Evolutionary conservation across 2,113 vertebrate species (phyloP), one percentile per base, ranked within the genome.

Genomic region (Lophochroa leadbeateri): DNA sequence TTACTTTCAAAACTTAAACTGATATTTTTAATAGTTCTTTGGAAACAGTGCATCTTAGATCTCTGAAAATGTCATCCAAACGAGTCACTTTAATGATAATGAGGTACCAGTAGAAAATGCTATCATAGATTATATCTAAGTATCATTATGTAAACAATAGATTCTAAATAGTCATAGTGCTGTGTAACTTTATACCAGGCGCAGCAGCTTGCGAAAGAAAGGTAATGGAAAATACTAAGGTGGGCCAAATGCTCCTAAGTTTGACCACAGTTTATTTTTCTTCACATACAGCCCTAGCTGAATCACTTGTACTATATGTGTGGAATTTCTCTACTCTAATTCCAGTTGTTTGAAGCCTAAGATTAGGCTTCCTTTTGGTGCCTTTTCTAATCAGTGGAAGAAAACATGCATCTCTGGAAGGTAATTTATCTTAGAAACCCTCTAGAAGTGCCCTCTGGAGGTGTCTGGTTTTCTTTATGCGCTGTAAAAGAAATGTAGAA

Each of bases 331-430:
- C 16, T 67, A 14, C 52, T 81, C 17, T 41, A 7, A 41, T 20
- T 75, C 21, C 41, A 37, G 11, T 5, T 37, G 13, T 1, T 80
- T 64, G 60, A n/a, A 92, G 11, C 3, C 4, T 17, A 44, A 89
- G 17, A 55, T 93, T 46, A 23, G 15, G 13, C 1, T 94, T 92
- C 37, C 8, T 78, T 7, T 70, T 20, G 3, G 7, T 84, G 60
- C 1, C 5, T 79, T 74, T 74, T 81, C 50, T 53, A 82, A 64
- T 58, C 13, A 39, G 4, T 27, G 17, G 5, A 65, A 75, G 28
- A 84, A 90, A 78, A 58, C 12, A 28, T 0, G 0, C 9, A 14
- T 57, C 37, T 50, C 12, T 10, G 53, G 46, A 15, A 14, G n/a
- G 39, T 31, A 35, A 67, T 25, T 58, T 35, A 17, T 75, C 11